phyloP scores from a whole-genome alignment of 2,113 vertebrate species.

The Engystomops pustulosus region DNA sequence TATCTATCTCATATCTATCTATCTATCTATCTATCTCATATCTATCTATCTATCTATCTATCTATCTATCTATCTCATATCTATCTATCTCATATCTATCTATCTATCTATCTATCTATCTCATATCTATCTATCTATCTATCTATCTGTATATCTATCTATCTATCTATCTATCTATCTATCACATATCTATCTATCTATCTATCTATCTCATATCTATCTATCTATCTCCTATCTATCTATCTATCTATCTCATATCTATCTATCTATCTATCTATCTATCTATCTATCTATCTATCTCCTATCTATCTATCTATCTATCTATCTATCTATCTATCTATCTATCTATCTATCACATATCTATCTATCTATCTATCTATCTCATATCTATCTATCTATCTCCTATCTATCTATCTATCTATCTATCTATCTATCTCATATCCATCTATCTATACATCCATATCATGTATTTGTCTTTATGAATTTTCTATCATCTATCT shows the following conservation, averaged over 20 bases:
- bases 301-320: no score
- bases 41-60: slow-evolving; percentile 7
- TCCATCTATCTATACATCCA: no score
- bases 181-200: slow-evolving; percentile 15
- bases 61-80: background rate
- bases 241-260: slow-evolving; percentile 17
- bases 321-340: no score
- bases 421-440: no score
- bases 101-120: no score
- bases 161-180: background rate
- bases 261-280: slow-evolving; percentile 18
- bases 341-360: no score
- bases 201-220: background rate
- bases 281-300: no score
- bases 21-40: slow-evolving; percentile 3
- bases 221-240: background rate
- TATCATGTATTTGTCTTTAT: no score
- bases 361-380: no score
- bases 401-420: no score
- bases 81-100: background rate
- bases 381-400: no score
- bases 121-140: slow-evolving; percentile 13
- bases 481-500: no score
- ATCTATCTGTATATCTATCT: slow-evolving; percentile 11
- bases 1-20: slow-evolving; percentile 17